These are phyloP conservation scores for Hippopotamus amphibius DNA, from an alignment of 2,113 vertebrate species.

Conservation along the genomic window DNA sequence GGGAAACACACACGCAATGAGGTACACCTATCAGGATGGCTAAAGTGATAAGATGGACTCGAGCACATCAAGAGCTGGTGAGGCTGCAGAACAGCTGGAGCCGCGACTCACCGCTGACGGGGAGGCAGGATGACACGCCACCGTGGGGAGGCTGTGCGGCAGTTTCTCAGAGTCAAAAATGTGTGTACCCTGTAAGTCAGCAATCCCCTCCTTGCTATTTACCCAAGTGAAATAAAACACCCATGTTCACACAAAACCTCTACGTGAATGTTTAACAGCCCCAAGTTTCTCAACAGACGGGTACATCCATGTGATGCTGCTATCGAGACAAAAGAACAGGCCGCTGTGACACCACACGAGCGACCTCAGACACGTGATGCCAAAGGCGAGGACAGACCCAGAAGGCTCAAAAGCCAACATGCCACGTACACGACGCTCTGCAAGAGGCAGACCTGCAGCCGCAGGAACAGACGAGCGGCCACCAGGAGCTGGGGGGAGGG, in stretches of 20 bases:
- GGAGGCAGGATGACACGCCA: neutral
- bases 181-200: neutral
- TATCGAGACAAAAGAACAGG: neutral
- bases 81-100: neutral
- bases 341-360: neutral
- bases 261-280: neutral
- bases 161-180: neutral
- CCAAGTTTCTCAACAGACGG: neutral
- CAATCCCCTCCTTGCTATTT: neutral
- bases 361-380: neutral
- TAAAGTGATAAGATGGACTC: neutral
- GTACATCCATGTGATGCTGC: neutral
- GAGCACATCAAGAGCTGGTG: neutral
- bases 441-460: neutral
- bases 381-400: neutral
- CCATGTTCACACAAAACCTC: neutral
- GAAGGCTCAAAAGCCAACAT: neutral
- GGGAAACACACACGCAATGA: neutral
- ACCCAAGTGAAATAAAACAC: slow-evolving; percentile 4
- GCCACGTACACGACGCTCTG: neutral
- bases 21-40: neutral
- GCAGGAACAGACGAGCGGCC: neutral
- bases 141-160: neutral
- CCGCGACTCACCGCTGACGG: neutral
- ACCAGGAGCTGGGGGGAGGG: neutral